These are phyloP conservation scores for Bradypus variegatus DNA, from an alignment of 2,797 vertebrate species.

Conservation along the genomic window DNA sequence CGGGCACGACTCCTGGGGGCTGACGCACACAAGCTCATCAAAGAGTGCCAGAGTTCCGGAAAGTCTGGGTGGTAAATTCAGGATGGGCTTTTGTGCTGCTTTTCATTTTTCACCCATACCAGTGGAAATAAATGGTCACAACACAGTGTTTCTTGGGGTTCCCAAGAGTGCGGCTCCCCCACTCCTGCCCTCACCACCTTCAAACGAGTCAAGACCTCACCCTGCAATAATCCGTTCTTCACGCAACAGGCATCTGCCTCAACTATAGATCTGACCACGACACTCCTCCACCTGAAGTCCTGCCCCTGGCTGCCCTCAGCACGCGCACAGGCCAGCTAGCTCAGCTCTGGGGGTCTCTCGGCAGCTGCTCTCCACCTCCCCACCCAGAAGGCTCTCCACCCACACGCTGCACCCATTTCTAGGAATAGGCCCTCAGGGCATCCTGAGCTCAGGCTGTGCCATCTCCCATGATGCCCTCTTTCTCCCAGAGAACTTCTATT, in stretches of 20 bases:
- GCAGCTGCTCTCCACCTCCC: too few relatives aligned
- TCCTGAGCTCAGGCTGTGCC: background rate
- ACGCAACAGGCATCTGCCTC: accelerated
- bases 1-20: background rate
- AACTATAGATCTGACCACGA: accelerated
- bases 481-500: background rate
- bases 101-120: too few relatives aligned
- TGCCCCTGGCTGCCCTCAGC: accelerated
- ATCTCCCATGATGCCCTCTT: too few relatives aligned
- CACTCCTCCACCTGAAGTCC: background rate
- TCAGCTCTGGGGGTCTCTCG: accelerated
- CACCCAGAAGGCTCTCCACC: accelerated
- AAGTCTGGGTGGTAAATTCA: accelerated
- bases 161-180: background rate
- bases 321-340: accelerated
- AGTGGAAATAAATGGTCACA: background rate
- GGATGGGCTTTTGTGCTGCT: accelerated
- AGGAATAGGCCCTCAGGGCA: background rate
- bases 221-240: background rate
- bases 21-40: background rate
- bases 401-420: background rate
- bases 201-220: too few relatives aligned
- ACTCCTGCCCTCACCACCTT: background rate
- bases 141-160: background rate
- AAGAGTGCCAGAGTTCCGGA: accelerated